Evolutionary conservation across 2,888 invertebrate species (phyloP), one percentile per base, ranked within the genome.

Genomic region (Drosophila formosana): DNA sequence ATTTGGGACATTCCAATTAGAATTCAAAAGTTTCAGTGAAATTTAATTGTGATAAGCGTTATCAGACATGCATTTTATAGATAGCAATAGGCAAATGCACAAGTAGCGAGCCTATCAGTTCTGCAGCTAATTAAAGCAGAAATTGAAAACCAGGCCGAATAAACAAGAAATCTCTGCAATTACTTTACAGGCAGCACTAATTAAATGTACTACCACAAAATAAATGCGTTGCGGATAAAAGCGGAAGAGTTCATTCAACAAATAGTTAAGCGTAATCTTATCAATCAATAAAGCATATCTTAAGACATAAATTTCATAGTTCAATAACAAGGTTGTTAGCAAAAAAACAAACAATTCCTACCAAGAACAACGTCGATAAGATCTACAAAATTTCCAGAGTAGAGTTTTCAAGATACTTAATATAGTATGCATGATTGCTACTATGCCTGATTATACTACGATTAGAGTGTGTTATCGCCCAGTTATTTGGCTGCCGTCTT

Each of bases 91-190:
- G 8, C 2, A 18, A 18, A 18, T 26, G 1, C 28, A 32, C 9
- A 6, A 28, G 6, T 23, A 18, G 1, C 6, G 46, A 11, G 28
- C 34, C 30, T 74, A 64, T 78, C 78, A 61, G 30, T 74, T 78
- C 78, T 11, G 23, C 13, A 41, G 9, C 25, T 50, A 53, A 26
- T 63, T 50, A 45, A 55, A 67, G 51, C 66, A 28, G 8, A 30
- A 32, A 6, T 2, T 62, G 30, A 56, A 26, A 30, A 46, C 11
- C 11, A 41, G 47, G 39, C 18, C 28, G 37, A 51, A 70, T 46
- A 13, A 11, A 23, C 32, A 8, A 37, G 18, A 18, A 18, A 18
- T 18, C n/a, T 11, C 11, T n/a, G 13, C 41, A 41, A 28, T 39
- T 18, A 28, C 26, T 5, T 5, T 26, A 47, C 13, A 46, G 9